A percentile compares a stretch with the other conserved stretches of the same genome.
Conservation (phyloP, 1,140 invertebrate genomes). For the Bacillus rossius region DNA sequence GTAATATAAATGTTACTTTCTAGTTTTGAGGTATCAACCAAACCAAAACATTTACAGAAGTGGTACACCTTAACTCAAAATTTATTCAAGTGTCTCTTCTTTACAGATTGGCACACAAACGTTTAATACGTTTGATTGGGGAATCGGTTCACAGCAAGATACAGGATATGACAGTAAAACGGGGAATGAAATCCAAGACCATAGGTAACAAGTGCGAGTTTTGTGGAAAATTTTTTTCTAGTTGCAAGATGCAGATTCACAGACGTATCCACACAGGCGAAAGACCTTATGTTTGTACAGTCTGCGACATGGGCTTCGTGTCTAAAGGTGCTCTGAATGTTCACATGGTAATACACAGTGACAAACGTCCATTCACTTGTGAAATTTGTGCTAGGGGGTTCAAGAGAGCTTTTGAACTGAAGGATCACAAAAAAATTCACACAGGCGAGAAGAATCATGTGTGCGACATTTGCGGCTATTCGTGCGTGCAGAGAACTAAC, state of each 20-base stretch:
- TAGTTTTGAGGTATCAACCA: not conserved
- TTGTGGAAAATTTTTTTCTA: slow-evolving; percentile 56
- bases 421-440: slow-evolving; percentile 39
- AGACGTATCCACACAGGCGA: slow-evolving; percentile 62
- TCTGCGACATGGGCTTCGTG: slow-evolving; percentile 51
- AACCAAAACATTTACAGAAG: not conserved
- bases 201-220: slow-evolving; percentile 29
- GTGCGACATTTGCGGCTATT: slow-evolving; percentile 29
- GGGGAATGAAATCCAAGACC: too few species aligned
- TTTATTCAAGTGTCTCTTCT: not conserved
- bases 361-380: slow-evolving; percentile 45
- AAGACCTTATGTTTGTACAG: slow-evolving; percentile 52
- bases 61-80: not conserved
- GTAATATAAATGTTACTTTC: not conserved
- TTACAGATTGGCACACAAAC: slow-evolving; percentile 8
- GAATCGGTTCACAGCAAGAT: not conserved
- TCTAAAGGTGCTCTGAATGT: slow-evolving; percentile 39
- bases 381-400: slow-evolving; percentile 43
- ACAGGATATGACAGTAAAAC: not conserved
- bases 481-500: slow-evolving; percentile 28
- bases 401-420: slow-evolving; percentile 42
- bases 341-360: slow-evolving; percentile 46
- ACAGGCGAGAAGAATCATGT: slow-evolving; percentile 24
- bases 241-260: slow-evolving; percentile 32
- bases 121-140: not conserved